Evolutionary conservation across 2,888 invertebrate species (phyloP), one percentile per base, ranked within the genome.

Genomic region (Nasonovia ribisnigri): DNA sequence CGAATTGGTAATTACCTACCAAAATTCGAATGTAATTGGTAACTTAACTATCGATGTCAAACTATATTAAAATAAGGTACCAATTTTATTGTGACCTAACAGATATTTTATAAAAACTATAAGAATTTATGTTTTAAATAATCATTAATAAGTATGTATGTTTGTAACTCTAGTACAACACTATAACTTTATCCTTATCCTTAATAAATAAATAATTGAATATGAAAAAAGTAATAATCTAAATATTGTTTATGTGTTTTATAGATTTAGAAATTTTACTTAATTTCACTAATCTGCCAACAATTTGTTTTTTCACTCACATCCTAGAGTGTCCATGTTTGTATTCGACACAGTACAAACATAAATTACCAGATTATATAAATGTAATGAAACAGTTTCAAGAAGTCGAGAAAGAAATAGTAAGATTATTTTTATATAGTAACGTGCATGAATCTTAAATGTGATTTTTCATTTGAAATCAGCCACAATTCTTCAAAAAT

Each of bases 261-360:
- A 90, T 95, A 96, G 96, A 96, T 95, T 95, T 97, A 60, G 95
- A 95, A 57, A 94, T 96, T 3, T 95, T 97, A 1, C 95, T 96
- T 0, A 95, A 95, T 6, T 95, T 96, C 4, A 95, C 94, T 10
- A 96, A 96, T 8, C 95, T 96, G 95, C 96, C 96, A 8, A 93
- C 95, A 0, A 90, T 95, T 1, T 97, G 97, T 94, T 94, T 95
- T 10, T 54, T 96, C 0, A 95, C 96, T 0, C 95, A 96, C n/a
- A 95, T 95, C 24, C 94, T 96, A 0, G 96, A 96, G 95, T 97
- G 97, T 94, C 96, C 97, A 0, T 97, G 97, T 94, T 94, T 97
- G 67, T 96, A 97, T 95, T 96, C 96, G 1, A 94, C 95, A 5
- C 95, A 95, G 84, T 95, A 95, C 94, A 95, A 95, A 92, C 94